phyloP scores from a whole-genome alignment of 2,888 invertebrate species.

The Rhagophthalmus giganteus region DNA sequence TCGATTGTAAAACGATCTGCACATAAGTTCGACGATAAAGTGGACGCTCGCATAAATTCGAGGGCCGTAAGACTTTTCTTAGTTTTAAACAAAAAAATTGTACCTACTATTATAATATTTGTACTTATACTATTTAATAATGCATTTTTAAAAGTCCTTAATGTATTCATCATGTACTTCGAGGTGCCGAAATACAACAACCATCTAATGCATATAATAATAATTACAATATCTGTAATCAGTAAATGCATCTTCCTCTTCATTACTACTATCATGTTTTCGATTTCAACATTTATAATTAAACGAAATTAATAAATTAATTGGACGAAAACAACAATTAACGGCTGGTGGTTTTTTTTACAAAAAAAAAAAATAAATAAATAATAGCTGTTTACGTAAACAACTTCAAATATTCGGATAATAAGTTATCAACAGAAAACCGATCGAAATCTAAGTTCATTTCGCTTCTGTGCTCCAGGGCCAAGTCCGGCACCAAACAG shows the following conservation, averaged over 20 bases:
- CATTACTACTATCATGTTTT: too few species aligned
- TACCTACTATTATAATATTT: conserved; percentile 11
- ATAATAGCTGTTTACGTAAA: too few species aligned
- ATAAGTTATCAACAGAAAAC: conserved; percentile 46
- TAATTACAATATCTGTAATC: not conserved
- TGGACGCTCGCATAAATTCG: not conserved
- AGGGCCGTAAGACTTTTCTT: too few species aligned
- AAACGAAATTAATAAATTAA: too few species aligned
- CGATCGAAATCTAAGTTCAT: conserved; percentile 54
- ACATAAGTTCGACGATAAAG: too few species aligned
- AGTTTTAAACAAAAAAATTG: not conserved
- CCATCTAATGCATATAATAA: conserved; percentile 1
- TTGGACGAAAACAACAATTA: too few species aligned
- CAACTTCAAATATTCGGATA: conserved; percentile 39
- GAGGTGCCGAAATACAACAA: not conserved
- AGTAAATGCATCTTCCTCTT: not conserved
- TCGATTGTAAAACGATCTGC: too few species aligned
- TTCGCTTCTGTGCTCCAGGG: conserved; percentile 47
- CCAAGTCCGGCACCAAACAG: conserved; percentile 56
- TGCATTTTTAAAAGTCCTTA: not conserved
- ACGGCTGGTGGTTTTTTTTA: too few species aligned
- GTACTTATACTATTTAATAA: conserved; percentile 14
- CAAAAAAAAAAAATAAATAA: too few species aligned
- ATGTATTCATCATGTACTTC: not conserved
- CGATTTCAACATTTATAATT: too few species aligned